These are phyloP conservation scores for Notamacropus eugenii DNA, from an alignment of 2,797 vertebrate species.

Conservation along the genomic window DNA sequence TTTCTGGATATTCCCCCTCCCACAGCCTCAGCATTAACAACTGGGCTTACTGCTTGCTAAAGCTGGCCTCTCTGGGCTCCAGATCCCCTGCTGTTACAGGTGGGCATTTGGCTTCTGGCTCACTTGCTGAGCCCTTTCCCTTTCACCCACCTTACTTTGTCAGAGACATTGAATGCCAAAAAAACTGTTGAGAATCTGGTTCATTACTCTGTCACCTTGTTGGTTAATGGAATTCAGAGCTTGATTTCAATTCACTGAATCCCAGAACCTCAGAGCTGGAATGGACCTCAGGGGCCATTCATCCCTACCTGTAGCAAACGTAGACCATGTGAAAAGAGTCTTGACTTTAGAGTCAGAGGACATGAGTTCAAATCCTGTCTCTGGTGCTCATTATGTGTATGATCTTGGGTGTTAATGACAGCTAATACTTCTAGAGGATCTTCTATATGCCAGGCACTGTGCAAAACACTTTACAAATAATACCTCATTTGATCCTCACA, in stretches of 20 bases:
- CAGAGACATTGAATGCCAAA: background rate
- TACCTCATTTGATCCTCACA: background rate
- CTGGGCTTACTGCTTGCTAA: background rate
- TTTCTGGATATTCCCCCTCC: constrained; percentile 34
- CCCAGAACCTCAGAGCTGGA: too few species aligned
- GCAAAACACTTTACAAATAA: background rate
- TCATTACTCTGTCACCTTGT: background rate
- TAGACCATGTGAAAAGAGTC: background rate
- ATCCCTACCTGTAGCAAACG: background rate
- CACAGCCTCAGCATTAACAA: constrained; percentile 40
- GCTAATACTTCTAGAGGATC: background rate
- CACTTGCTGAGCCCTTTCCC: background rate
- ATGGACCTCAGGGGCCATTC: too few species aligned
- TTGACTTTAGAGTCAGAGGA: background rate
- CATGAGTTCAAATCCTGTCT: background rate
- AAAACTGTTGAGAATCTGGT: background rate
- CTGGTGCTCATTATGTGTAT: background rate
- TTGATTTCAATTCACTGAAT: background rate
- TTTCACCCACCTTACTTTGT: background rate
- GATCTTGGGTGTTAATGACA: background rate
- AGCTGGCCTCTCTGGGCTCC: background rate
- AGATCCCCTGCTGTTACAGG: background rate
- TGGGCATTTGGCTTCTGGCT: background rate
- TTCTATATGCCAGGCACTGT: background rate
- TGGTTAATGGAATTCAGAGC: background rate